Conservation (phyloP, 2,797 vertebrate genomes). For the Coluber constrictor region DNA sequence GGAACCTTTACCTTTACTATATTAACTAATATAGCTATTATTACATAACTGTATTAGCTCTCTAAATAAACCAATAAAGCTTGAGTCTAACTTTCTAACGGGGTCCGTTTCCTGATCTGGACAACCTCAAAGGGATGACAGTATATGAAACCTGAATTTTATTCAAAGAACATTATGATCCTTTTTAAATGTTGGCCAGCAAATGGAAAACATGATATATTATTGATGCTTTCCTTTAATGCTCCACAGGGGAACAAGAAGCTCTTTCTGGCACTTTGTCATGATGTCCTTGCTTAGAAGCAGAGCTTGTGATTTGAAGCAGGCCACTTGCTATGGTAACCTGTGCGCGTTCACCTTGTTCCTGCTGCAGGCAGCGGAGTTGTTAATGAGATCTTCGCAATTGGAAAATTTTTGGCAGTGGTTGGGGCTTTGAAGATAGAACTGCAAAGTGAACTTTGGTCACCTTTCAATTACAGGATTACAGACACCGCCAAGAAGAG, state of each 20-base stretch:
- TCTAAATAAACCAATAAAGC: background rate
- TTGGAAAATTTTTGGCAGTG: constrained; percentile 26
- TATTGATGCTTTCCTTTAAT: rapidly evolving
- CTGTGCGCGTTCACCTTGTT: background rate
- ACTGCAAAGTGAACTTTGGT: constrained; percentile 19
- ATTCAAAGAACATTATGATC: background rate
- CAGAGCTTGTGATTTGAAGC: background rate
- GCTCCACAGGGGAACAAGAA: background rate
- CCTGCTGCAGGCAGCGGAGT: background rate
- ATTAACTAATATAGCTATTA: background rate
- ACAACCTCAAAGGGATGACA: background rate
- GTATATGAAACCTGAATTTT: rapidly evolving
- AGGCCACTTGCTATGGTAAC: background rate
- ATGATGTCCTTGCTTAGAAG: background rate
- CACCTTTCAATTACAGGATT: background rate
- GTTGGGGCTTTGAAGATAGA: constrained; percentile 3
- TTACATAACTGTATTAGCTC: background rate
- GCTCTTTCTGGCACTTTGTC: background rate
- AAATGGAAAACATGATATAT: background rate
- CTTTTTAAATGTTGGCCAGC: background rate
- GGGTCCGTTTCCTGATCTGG: background rate
- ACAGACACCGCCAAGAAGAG: background rate
- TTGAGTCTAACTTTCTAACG: background rate
- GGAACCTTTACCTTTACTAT: background rate
- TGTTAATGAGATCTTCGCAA: constrained; percentile 47